Evolutionary conservation across 2,113 vertebrate species (phyloP).

Genomic region (Tragulus kanchil): DNA sequence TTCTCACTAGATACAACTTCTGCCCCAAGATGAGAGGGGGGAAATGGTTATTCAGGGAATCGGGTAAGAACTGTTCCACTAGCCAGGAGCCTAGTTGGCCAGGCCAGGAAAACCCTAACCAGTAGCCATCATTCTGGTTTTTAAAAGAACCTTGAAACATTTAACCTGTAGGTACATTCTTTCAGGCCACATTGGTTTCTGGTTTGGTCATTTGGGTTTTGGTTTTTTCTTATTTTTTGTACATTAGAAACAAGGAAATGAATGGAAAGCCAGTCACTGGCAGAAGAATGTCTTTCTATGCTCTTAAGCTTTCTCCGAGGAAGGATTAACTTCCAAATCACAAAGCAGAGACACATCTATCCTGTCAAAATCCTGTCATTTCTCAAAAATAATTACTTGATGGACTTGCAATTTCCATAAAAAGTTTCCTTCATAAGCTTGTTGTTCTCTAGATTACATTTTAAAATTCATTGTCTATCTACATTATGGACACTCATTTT

Average conservation of each 20-base stretch:
- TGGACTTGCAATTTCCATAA: constrained; percentile 12
- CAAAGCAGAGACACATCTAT: not conserved
- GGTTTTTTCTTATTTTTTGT: too few relatives aligned
- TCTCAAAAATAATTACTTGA: constrained; percentile 54
- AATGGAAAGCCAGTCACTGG: not conserved
- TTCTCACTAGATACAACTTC: constrained; percentile 72
- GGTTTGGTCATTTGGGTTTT: not conserved
- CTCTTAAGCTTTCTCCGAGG: not conserved
- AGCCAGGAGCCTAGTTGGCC: constrained; percentile 44
- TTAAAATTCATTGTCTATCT: not conserved
- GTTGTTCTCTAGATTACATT: constrained; percentile 39
- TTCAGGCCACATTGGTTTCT: not conserved
- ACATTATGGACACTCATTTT: not conserved
- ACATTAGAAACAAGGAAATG: not conserved
- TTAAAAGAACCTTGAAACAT: constrained; percentile 33
- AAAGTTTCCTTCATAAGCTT: constrained; percentile 10
- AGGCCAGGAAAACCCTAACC: constrained; percentile 48
- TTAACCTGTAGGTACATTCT: not conserved
- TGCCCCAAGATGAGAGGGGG: constrained; percentile 65
- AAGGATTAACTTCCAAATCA: not conserved
- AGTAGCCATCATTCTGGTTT: constrained; percentile 47
- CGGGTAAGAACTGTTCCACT: constrained; percentile 46
- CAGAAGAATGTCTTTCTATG: not conserved
- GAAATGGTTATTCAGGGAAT: constrained; percentile 65
- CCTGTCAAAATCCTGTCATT: not conserved